Evolutionary conservation across 1,140 invertebrate species (phyloP).

Genomic region (Cotesia typhae): DNA sequence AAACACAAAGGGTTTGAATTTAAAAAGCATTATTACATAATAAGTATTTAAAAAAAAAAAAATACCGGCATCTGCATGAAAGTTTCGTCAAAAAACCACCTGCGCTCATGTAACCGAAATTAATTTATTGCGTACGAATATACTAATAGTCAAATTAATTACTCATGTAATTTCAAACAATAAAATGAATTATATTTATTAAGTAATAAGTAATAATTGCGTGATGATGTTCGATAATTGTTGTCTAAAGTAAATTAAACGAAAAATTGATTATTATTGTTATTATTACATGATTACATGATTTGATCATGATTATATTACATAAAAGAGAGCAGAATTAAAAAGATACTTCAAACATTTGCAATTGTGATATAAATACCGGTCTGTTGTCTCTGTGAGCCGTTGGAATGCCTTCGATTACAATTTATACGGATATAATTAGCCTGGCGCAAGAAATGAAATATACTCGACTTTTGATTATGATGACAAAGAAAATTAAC

Average conservation of each 20-base stretch:
- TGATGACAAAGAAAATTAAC: slow-evolving; percentile 6
- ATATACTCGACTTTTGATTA: neutral
- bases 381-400: neutral
- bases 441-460: neutral
- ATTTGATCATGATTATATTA: too few species aligned
- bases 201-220: neutral
- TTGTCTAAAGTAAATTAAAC: too few species aligned
- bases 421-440: neutral
- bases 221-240: too few species aligned
- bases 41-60: neutral
- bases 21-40: neutral
- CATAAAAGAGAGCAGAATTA: neutral
- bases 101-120: too few species aligned
- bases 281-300: too few species aligned
- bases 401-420: neutral
- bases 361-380: slow-evolving; percentile 3
- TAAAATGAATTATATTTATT: neutral
- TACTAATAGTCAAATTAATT: neutral
- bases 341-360: neutral
- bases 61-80: neutral
- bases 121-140: too few species aligned
- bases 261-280: too few species aligned
- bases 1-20: slow-evolving; percentile 14
- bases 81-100: too few species aligned
- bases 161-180: neutral